Conservation (phyloP, 2,797 vertebrate species). For the Rhynchotus rufescens region DNA sequence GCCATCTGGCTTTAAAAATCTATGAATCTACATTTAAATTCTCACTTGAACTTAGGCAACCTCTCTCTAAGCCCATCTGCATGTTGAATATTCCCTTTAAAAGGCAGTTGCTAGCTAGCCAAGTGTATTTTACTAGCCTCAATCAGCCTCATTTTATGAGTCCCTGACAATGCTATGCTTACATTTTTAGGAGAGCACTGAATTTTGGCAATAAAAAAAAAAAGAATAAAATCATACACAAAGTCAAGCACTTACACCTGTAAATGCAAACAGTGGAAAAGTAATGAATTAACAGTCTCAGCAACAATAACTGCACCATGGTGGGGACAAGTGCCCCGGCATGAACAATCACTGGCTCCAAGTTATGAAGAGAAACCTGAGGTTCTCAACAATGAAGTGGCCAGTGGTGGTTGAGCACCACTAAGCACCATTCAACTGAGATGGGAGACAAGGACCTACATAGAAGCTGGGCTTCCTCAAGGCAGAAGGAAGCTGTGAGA, state of each 20-base stretch:
- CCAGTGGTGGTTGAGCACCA: not conserved
- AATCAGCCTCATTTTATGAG: not conserved
- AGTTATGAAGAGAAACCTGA: not conserved
- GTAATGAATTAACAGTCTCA: not conserved
- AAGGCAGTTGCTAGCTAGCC: not conserved
- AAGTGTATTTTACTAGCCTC: not conserved
- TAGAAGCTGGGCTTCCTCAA: not conserved
- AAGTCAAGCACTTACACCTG: not conserved
- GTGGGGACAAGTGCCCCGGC: not conserved
- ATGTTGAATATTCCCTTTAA: not conserved
- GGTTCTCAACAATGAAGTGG: not conserved
- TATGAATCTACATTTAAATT: not conserved
- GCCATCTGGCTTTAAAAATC: constrained; percentile 52
- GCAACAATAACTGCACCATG: not conserved
- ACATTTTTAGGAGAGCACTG: not conserved
- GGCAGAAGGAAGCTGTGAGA: not conserved
- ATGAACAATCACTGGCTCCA: fast-evolving
- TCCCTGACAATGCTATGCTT: not conserved
- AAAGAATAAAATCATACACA: not conserved
- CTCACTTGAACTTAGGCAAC: constrained; percentile 47
- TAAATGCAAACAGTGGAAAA: not conserved
- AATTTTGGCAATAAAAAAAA: not conserved
- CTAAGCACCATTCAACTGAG: not conserved
- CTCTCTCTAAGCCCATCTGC: constrained; percentile 30
- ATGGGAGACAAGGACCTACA: not conserved